Evolutionary conservation across 2,797 vertebrate species (phyloP).

Genomic region (Pogoniulus pusillus): DNA sequence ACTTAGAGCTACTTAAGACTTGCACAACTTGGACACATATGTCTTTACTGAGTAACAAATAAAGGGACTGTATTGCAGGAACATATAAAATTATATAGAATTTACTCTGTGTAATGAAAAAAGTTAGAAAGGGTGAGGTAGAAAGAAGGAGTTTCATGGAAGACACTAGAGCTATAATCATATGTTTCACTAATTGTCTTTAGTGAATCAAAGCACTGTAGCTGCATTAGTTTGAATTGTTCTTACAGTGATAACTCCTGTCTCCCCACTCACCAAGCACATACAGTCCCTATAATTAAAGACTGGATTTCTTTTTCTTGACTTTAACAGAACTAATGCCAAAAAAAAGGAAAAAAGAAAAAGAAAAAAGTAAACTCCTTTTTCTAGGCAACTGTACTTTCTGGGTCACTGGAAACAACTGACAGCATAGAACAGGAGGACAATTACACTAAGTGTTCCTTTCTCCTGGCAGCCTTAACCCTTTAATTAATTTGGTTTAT

Average conservation of each 20-base stretch:
- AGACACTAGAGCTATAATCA: not conserved
- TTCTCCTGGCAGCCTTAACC: not conserved
- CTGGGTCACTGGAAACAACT: not conserved
- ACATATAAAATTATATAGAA: not conserved
- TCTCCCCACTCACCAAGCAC: not conserved
- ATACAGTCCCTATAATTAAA: not conserved
- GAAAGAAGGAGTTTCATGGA: not conserved
- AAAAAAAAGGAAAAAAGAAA: not conserved
- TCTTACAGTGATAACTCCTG: not conserved
- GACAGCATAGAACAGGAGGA: not conserved
- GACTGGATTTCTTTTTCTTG: not conserved
- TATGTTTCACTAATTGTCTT: not conserved
- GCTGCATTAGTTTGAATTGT: not conserved
- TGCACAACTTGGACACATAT: not conserved
- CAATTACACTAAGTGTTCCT: not conserved
- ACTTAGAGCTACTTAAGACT: accelerated
- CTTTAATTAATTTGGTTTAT: not conserved
- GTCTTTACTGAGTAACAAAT: not conserved
- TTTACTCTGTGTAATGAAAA: not conserved
- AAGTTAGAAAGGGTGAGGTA: not conserved
- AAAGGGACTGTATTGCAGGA: not conserved
- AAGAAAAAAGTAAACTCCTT: not conserved
- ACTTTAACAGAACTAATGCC: not conserved
- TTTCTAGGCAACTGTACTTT: not conserved
- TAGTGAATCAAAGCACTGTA: not conserved